phyloP scores from a whole-genome alignment of 2,797 vertebrate genomes.

The Telmatherina bonti region DNA sequence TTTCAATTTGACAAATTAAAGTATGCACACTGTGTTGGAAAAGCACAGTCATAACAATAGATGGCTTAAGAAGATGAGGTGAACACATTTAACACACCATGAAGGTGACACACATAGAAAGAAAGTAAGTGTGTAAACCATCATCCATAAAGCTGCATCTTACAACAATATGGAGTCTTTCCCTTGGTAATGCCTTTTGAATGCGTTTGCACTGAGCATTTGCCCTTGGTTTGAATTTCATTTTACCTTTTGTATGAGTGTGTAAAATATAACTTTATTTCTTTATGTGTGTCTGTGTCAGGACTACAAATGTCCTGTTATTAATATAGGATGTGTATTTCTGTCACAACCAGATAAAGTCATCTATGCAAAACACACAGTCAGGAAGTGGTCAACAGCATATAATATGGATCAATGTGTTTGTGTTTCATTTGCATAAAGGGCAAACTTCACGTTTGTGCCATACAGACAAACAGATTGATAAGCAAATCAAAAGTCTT shows the following conservation, averaged over 20 bases:
- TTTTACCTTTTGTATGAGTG: slow-evolving; percentile 58
- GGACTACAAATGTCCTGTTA: slow-evolving; percentile 6
- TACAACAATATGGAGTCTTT: slow-evolving; percentile 77
- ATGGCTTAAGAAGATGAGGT: slow-evolving; percentile 24
- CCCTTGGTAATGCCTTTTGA: slow-evolving; percentile 67
- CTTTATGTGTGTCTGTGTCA: slow-evolving; percentile 34
- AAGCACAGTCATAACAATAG: slow-evolving; percentile 23
- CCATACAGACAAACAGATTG: slow-evolving; percentile 7
- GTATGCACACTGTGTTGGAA: slow-evolving; percentile 35
- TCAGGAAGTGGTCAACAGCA: neutral
- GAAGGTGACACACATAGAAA: slow-evolving; percentile 27
- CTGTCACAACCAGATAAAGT: neutral
- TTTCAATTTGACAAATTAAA: slow-evolving; percentile 24
- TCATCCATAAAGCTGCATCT: slow-evolving; percentile 27
- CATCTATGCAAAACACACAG: neutral
- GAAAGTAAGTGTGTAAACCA: slow-evolving; percentile 27
- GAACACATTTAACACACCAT: slow-evolving; percentile 40
- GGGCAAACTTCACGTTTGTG: slow-evolving; percentile 9
- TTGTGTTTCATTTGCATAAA: slow-evolving; percentile 8
- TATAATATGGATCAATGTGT: neutral
- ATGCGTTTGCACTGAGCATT: slow-evolving; percentile 57
- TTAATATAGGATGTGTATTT: neutral
- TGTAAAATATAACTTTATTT: slow-evolving; percentile 36
- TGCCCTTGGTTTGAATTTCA: slow-evolving; percentile 39
- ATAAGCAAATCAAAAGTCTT: slow-evolving; percentile 22